These are phyloP conservation scores for Pelodiscus sinensis DNA, from an alignment of 2,113 vertebrate species.

Conservation along the genomic window DNA sequence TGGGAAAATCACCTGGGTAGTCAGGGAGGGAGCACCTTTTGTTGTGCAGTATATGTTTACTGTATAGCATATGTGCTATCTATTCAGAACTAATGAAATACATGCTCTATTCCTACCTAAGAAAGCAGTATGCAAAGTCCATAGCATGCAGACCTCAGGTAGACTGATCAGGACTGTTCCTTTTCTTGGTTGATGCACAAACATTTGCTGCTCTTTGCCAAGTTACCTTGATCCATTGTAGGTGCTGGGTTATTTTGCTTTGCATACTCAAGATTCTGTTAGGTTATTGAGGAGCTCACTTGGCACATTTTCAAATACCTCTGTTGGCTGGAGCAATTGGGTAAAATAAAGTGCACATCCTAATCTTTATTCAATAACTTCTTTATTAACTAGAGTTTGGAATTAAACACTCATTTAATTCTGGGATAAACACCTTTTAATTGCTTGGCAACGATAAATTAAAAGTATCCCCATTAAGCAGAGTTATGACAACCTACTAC, in stretches of 20 bases:
- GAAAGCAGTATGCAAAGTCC: not conserved
- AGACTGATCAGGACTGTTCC: not conserved
- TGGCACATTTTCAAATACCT: not conserved
- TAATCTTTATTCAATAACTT: not conserved
- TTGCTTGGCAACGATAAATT: not conserved
- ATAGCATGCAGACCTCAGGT: not conserved
- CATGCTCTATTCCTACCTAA: not conserved
- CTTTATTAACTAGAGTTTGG: not conserved
- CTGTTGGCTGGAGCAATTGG: not conserved
- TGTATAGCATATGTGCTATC: not conserved
- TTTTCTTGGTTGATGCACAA: not conserved
- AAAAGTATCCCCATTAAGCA: not conserved
- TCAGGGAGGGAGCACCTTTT: not conserved
- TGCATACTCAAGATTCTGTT: not conserved
- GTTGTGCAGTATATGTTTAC: not conserved
- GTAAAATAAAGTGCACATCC: not conserved
- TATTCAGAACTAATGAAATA: not conserved
- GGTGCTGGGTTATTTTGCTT: not conserved
- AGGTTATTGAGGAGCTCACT: not conserved
- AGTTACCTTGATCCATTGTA: not conserved
- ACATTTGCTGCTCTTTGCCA: not conserved
- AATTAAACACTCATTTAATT: not conserved
- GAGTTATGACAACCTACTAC: not conserved
- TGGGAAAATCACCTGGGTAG: not conserved
- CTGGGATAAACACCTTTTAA: not conserved